Conservation (phyloP, 2,113 vertebrate species). For the Orientallactaga bullata region DNA sequence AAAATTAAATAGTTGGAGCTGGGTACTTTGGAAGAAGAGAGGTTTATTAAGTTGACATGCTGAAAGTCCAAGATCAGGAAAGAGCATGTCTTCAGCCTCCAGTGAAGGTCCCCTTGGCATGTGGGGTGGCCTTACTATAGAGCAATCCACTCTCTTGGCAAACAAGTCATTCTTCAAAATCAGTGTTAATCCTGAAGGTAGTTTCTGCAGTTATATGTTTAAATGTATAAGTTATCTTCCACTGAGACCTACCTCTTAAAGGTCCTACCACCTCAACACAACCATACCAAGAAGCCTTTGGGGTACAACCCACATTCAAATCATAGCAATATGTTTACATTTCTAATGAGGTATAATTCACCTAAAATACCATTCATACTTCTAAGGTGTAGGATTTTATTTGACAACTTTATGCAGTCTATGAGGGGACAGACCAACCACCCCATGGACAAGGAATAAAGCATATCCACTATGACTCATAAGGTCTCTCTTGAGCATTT, state of each 20-base stretch:
- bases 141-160: not conserved
- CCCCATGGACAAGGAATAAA: not conserved
- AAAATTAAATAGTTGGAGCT: not conserved
- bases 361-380: not conserved
- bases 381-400: not conserved
- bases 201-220: not conserved
- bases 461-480: not conserved
- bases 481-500: not conserved
- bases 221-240: not conserved
- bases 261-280: not conserved
- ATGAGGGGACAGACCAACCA: not conserved
- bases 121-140: not conserved
- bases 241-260: not conserved
- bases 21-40: not conserved
- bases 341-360: not conserved
- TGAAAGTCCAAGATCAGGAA: not conserved
- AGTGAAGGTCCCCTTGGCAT: not conserved
- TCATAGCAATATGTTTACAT: not conserved
- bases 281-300: not conserved
- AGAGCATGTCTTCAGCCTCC: not conserved
- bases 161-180: not conserved
- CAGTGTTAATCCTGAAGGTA: not conserved
- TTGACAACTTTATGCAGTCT: not conserved
- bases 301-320: not conserved
- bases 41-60: not conserved